Evolutionary conservation across 2,888 invertebrate genomes (phyloP), one percentile per base, ranked within the genome.

Genomic region (Nomada fucata): DNA sequence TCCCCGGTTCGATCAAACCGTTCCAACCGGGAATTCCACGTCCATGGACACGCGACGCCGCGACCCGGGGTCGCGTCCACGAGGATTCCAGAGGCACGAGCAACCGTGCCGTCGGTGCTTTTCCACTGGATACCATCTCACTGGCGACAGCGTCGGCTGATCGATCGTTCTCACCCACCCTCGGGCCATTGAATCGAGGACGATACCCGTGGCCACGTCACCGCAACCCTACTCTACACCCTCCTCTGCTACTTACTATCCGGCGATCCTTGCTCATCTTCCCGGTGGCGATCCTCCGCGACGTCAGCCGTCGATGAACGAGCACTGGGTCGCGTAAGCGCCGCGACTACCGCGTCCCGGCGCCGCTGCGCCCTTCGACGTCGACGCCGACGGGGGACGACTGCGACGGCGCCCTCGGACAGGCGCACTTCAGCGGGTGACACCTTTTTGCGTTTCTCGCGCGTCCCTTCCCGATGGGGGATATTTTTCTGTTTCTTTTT

Each of bases 161-260:
- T 86, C 86, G 86, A 86, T 86, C 80, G 83, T 71, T 79, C 76
- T 71, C 79, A 74, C 50, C 76, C 78, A 64, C 74, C 85, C 72
- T 71, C 73, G 75, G 72, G 76, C 74, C 70, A 71, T 15, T 52
- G 59, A 65, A 78, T 72, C 80, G 59, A 52, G 79, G 64, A 65
- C 80, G 70, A 59, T 42, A n/a, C 20, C 59, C 55, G 68, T 55
- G 47, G 61, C 68, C 29, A 64, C 81, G 60, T 65, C 72, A 52
- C 23, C 47, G n/a, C 47, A 11, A 47, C 61, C 18, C 69, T 44
- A 11, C 47, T 61, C 26, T 52, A 7, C 57, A 55, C 26, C 47
- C 52, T 26, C 13, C 5, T 36, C 50, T 7, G 7, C 42, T 75
- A 83, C 82, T 83, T 83, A 83, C 82, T 68, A 76, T 81, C 63